Evolutionary conservation across 1,140 invertebrate genomes (phyloP), one percentile per base, ranked within the genome.

Genomic region (Papilio xuthus): DNA sequence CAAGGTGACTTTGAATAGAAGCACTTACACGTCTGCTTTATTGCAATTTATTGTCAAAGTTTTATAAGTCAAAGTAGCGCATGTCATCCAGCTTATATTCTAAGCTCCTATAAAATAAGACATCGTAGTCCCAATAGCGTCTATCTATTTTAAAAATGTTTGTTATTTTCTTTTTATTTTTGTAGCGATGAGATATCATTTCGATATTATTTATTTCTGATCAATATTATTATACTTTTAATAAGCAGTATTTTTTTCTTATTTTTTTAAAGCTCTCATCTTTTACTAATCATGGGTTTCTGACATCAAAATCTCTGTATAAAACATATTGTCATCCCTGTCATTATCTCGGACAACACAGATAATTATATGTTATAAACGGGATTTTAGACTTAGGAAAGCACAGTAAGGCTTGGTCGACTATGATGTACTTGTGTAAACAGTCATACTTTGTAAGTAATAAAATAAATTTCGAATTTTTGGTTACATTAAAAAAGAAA

Each of bases 401-500:
- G n/a, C n/a, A n/a, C n/a, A n/a, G n/a, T n/a, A n/a, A n/a, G n/a
- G n/a, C n/a, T n/a, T n/a, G n/a, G 32, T 37, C 32, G 13, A 18
- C 13, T 18, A 47, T 18, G 12, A 44, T 6, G 44, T 47, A 47
- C 44, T 47, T 47, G 15, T 13, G 42, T 50, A 50, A 13, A 18
- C 18, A 53, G 50, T 2, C 6, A 53, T 53, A 53, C 50, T 53
- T 53, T 13, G 23, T 60, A 60, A 28, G 20, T 60, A 26, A 60
- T 23, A 60, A 60, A 60, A 13, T 60, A 26, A 37, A n/a, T 53
- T 63, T 63, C 13, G 28, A 23, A 28, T 67, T 67, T n/a, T 15
- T 20, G 60, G 60, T 67, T 26, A 47, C 4, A 28, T 73, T 72
- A 63, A 8, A 63, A 41, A 63, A 76, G 74, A 76, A 76, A 63